Percentiles rank a stretch among this genome's conserved stretches.
phyloP scores from a whole-genome alignment of 2,888 invertebrate species.

The Trichopoda pennipes region DNA sequence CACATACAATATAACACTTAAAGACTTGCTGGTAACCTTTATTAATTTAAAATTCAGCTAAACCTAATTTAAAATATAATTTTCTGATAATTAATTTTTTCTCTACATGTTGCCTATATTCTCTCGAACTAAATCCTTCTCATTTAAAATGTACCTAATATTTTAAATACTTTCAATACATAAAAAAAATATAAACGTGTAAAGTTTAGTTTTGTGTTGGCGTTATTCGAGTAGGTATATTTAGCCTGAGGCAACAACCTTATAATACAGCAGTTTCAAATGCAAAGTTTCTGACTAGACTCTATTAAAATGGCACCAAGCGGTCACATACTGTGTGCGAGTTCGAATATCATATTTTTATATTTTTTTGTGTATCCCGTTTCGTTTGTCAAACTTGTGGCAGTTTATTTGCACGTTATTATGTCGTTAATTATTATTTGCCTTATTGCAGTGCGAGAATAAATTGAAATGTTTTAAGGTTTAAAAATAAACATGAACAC shows the following conservation, averaged over 20 bases:
- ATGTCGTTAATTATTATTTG: conserved; percentile 71
- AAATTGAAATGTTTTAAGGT: conserved; percentile 42
- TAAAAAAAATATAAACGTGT: conserved; percentile 17
- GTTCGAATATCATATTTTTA: conserved; percentile 7
- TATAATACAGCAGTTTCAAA: not conserved
- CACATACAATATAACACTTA: no score
- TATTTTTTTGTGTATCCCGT: conserved; percentile 12
- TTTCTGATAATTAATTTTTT: no score
- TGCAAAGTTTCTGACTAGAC: conserved; percentile 47
- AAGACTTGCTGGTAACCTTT: no score
- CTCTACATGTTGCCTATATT: not conserved
- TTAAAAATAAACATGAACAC: conserved; percentile 16
- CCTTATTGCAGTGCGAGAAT: conserved; percentile 59
- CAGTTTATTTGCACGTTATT: conserved; percentile 72
- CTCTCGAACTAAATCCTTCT: not conserved
- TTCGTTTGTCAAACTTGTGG: conserved; percentile 68
- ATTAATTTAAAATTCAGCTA: no score
- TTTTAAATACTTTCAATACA: not conserved
- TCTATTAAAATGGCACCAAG: conserved; percentile 37
- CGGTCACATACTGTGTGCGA: conserved; percentile 47
- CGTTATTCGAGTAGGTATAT: conserved; percentile 40
- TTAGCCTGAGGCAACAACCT: conserved; percentile 35
- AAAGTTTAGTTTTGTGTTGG: conserved; percentile 35
- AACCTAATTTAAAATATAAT: no score
- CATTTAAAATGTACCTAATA: not conserved